Base-by-base conservation (phyloP, 2,888 invertebrate species). In the Andrena flavipes region DNA sequence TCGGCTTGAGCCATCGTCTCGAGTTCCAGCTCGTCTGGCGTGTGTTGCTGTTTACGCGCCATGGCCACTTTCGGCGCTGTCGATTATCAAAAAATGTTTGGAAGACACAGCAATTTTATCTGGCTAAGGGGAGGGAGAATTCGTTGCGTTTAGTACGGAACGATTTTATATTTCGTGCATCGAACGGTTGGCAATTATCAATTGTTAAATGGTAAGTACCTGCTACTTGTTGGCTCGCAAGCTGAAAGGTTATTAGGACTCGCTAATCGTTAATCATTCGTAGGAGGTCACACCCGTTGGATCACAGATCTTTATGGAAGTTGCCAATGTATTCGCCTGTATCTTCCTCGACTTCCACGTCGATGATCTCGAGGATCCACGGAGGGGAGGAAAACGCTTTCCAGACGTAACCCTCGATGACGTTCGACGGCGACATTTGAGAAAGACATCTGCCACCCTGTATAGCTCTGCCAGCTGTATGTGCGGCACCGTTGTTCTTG, bases 1-100 rank as follows among this genome's bases (percentile, higher is more conserved):
- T 98, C 97, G 78, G 96, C 96, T 91, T 97, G 96, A 2, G 97
- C 97, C 91, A 97, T 96, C 91, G 96, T 96, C 90, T 97, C 97
- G 94, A 97, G 95, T 93, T 97, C 97, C 91, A 95, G 94, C 88
- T 96, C 97, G 90, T 97, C 96, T 76, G 95, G 94, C 10, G 93
- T 91, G 33, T 94, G 93, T 72, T 94, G 91, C 68, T 92, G 91
- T 80, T 81, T 88, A 71, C 87, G 87, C 59, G 93, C 90, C 94
- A 94, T 94, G 85, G 76, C 87, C 59, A 7, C 35, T 62, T 20
- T 33, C 60, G 49, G 42, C 8, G 20, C 26, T 10, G 13, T 54
- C 35, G 63, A 62, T 30, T 30, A 1, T 51, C 10, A 29, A 20
- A 1, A 29, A n/a, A 26, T 29, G 7, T 33, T 54, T 10, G 0